phyloP scores from a whole-genome alignment of 1,140 invertebrate genomes.

The Harlomillsia oculata region DNA sequence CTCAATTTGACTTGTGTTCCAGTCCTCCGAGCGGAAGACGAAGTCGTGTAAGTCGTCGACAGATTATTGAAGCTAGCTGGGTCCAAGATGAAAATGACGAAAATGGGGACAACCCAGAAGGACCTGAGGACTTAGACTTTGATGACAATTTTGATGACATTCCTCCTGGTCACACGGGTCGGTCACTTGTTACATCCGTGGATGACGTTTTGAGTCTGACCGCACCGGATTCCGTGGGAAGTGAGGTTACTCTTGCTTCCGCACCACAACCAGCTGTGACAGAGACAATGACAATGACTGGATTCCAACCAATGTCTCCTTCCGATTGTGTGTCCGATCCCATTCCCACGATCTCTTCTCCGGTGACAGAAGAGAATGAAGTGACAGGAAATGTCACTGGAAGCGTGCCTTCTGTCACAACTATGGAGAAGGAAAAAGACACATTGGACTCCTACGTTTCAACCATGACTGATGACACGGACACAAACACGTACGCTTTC shows the following conservation, averaged over 20 bases:
- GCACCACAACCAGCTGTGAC: background rate
- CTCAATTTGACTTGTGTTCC: no score
- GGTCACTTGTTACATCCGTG: slow-evolving; percentile 3
- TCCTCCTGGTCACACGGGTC: slow-evolving; percentile 10
- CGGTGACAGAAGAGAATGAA: background rate
- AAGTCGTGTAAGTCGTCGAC: slow-evolving; percentile 30
- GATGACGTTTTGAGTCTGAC: background rate
- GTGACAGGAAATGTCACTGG: background rate
- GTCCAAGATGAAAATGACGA: slow-evolving; percentile 10
- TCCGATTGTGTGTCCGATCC: background rate
- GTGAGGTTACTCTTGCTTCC: background rate
- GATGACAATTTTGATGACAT: no score
- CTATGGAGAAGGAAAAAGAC: background rate
- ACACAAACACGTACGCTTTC: slow-evolving; percentile 27
- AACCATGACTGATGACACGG: slow-evolving; percentile 22
- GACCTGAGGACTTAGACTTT: slow-evolving; percentile 6
- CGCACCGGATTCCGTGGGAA: background rate
- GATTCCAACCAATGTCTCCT: background rate
- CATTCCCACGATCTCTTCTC: background rate
- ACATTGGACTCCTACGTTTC: slow-evolving; percentile 26
- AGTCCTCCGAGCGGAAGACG: slow-evolving; percentile 25
- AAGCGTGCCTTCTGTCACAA: background rate
- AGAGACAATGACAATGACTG: background rate
- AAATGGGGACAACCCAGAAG: slow-evolving; percentile 15
- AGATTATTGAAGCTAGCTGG: slow-evolving; percentile 29